Evolutionary conservation across 2,888 invertebrate genomes (phyloP).

Genomic region (Agonopterix alstromeriana): DNA sequence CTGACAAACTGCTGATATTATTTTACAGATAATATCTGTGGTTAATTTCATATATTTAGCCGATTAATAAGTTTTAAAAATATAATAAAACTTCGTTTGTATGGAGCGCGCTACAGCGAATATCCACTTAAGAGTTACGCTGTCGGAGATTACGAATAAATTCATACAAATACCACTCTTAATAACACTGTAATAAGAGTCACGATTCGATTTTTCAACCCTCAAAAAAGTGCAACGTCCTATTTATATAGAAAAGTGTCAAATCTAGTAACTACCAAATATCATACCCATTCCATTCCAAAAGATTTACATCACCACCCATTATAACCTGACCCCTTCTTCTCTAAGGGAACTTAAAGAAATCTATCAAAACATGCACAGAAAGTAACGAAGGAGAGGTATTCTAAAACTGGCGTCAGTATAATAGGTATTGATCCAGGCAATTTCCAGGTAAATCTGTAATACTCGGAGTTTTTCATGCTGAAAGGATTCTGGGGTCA

Average conservation of each 20-base stretch:
- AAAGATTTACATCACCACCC: slow-evolving; percentile 11
- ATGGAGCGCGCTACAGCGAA: too few species aligned
- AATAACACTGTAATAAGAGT: too few species aligned
- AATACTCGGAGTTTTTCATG: slow-evolving; percentile 22
- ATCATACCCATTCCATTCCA: slow-evolving; percentile 28
- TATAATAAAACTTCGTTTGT: too few species aligned
- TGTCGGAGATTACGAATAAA: too few species aligned
- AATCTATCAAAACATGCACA: too few species aligned
- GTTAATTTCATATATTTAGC: too few species aligned
- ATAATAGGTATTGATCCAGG: slow-evolving; percentile 30
- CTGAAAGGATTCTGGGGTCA: slow-evolving; percentile 19
- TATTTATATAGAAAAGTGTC: slow-evolving; percentile 38
- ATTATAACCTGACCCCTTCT: slow-evolving; percentile 22
- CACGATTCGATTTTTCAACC: too few species aligned
- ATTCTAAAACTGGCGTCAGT: slow-evolving; percentile 15
- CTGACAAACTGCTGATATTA: too few species aligned
- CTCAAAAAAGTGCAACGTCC: background rate
- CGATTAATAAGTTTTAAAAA: too few species aligned
- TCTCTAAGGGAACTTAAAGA: background rate
- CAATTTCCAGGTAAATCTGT: slow-evolving; percentile 15
- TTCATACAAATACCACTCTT: too few species aligned
- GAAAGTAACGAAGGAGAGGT: slow-evolving; percentile 8
- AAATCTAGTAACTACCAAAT: slow-evolving; percentile 56
- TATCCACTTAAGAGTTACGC: too few species aligned
- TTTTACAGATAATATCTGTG: too few species aligned